Evolutionary conservation across 2,113 vertebrate species (phyloP), one percentile per base, ranked within the genome.

Genomic region (Phyllostomus discolor): DNA sequence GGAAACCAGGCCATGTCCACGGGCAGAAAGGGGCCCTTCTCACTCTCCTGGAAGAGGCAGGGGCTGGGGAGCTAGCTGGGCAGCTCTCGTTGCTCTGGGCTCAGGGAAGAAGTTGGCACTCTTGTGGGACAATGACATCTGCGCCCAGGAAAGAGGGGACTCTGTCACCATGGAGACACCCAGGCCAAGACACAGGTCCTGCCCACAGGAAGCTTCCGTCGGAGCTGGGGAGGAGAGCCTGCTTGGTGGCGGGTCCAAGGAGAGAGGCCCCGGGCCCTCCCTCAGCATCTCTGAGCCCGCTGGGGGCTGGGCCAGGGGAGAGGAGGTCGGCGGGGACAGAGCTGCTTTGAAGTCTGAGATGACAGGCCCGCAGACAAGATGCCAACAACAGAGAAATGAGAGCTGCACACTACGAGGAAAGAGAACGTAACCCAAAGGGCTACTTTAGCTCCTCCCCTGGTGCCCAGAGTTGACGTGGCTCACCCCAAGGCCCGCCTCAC

Each of bases 221-320:
- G 41, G 24, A 67, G 11, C 62, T 38, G 10, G 38, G 86, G 10
- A 69, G 19, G 26, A 46, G 85, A 90, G 7, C 2, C 2, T 9
- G 24, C 48, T 28, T 5, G 35, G 11, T 46, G 46, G 41, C 2
- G 69, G 28, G 59, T 31, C 35, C 70, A 28, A 73, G 52, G 46
- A 57, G 73, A 28, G 15, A 5, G 38, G 7, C 1, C 0, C 16
- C 26, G 4, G 50, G 35, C 43, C 26, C 33, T 33, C 62, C 38
- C 43, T 64, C 35, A 33, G 70, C 52, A 80, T 75, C 15, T 67
- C 79, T 76, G 4, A 69, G 22, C n/a, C 48, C 4, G 7, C 26
- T 24, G 54, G 12, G 78, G n/a, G 22, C 38, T 24, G 9, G 14
- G 16, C 33, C 54, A 41, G 22, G 12, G 66, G 33, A 28, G n/a